Evolutionary conservation across 2,797 vertebrate genomes (phyloP).

Genomic region (Mycteria americana): DNA sequence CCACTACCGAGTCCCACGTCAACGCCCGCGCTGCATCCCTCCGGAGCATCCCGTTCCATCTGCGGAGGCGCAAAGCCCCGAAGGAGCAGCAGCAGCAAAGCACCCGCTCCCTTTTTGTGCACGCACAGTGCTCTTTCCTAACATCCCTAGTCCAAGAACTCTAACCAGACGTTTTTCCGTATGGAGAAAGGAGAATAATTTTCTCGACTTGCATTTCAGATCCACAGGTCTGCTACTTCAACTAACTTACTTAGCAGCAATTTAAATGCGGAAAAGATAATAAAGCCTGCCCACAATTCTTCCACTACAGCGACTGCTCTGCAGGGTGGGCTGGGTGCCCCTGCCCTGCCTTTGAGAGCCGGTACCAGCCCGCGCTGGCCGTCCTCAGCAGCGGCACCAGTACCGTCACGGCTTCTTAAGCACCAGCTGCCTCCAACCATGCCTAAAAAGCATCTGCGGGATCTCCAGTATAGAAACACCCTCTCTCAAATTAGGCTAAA

Average conservation of each 20-base stretch:
- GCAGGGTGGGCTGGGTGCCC: neutral
- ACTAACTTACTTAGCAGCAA: neutral
- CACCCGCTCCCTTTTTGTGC: neutral
- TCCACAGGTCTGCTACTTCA: neutral
- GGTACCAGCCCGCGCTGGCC: neutral
- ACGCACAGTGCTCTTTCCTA: neutral
- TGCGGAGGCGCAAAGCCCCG: neutral
- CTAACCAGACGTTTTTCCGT: neutral
- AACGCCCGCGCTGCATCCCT: neutral
- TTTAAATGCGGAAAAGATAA: neutral
- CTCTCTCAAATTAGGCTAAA: neutral
- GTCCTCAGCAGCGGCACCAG: neutral
- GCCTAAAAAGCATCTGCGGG: neutral
- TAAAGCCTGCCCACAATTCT: neutral
- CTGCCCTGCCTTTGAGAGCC: accelerated
- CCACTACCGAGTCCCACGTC: neutral
- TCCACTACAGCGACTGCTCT: neutral
- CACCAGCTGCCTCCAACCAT: neutral
- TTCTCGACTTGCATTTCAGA: neutral
- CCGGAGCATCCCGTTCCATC: neutral
- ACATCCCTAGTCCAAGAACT: neutral
- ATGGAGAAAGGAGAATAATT: neutral
- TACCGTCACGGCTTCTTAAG: neutral
- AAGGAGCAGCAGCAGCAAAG: neutral
- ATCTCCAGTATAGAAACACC: neutral